Percentiles rank a stretch among this genome's conserved stretches.
These are phyloP conservation scores for Lamellibrachia luymesi DNA, from an alignment of 1,140 invertebrate species.

Conservation along the genomic window DNA sequence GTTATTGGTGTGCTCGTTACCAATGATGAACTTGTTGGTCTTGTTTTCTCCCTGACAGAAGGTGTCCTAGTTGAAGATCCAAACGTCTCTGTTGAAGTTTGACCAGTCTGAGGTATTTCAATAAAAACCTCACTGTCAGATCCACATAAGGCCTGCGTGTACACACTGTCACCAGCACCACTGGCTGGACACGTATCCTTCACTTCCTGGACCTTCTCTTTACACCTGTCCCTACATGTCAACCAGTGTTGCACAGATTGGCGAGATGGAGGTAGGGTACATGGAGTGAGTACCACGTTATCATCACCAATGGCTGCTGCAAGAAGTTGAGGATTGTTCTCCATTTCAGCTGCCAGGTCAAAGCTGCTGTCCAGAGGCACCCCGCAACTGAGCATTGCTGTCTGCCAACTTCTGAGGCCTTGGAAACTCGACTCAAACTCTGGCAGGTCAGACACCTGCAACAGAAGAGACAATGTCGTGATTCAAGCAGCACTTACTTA, in stretches of 20 bases:
- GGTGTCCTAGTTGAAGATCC: neutral
- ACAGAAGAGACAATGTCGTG: neutral
- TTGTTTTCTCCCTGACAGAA: neutral
- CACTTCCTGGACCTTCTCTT: neutral
- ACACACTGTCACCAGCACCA: neutral
- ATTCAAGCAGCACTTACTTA: too few relatives aligned
- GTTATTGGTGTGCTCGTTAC: neutral
- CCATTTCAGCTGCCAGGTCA: conserved; percentile 35
- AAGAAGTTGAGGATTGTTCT: conserved; percentile 38
- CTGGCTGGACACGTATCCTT: neutral
- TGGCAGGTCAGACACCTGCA: neutral
- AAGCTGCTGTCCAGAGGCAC: conserved; percentile 26
- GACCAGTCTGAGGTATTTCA: neutral
- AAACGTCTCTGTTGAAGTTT: conserved; percentile 5
- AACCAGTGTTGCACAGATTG: conserved; percentile 37
- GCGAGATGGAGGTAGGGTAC: conserved; percentile 37
- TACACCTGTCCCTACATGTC: conserved; percentile 26
- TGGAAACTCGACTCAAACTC: neutral
- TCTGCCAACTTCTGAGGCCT: conserved; percentile 2
- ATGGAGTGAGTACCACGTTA: conserved; percentile 42
- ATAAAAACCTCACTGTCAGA: neutral
- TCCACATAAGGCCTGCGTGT: neutral
- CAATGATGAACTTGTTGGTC: neutral
- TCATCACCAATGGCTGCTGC: conserved; percentile 38
- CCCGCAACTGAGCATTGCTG: neutral